A percentile compares a stretch with the other conserved stretches of the same genome.
Evolutionary conservation across 2,113 vertebrate species (phyloP).

Genomic region (Actenoides lindsayi): DNA sequence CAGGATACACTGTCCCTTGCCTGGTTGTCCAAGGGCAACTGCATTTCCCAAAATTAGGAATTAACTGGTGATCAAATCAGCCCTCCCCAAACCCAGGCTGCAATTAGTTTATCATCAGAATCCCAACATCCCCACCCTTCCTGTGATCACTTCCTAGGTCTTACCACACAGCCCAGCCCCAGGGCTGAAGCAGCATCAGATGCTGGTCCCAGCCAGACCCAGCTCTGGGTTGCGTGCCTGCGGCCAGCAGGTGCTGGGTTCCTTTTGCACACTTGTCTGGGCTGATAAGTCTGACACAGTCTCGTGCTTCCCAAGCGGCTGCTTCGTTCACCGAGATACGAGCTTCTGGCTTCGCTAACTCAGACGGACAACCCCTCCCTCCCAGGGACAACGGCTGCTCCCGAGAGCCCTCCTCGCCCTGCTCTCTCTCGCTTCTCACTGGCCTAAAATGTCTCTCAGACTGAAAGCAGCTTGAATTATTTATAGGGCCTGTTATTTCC

Average conservation of each 20-base stretch:
- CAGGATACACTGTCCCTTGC: background rate
- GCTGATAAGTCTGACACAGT: background rate
- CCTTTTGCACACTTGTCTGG: background rate
- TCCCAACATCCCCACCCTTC: background rate
- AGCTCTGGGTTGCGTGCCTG: background rate
- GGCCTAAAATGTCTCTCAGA: background rate
- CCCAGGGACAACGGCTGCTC: background rate
- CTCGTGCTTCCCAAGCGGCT: background rate
- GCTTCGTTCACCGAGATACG: background rate
- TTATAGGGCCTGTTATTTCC: constrained; percentile 10
- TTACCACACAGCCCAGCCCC: no score
- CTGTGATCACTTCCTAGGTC: background rate
- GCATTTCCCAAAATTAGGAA: background rate
- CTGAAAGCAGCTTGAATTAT: background rate
- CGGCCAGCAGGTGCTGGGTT: rapidly evolving
- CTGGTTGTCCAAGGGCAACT: background rate
- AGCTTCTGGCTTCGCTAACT: background rate
- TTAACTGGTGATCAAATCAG: background rate
- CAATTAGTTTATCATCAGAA: background rate
- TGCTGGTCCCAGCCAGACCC: background rate
- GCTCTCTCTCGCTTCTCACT: background rate
- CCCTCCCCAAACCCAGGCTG: background rate
- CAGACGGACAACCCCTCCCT: background rate
- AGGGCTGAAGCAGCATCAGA: background rate
- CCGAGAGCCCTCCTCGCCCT: background rate